Base-by-base conservation (phyloP, 2,797 vertebrate species). In the Champsocephalus esox region DNA sequence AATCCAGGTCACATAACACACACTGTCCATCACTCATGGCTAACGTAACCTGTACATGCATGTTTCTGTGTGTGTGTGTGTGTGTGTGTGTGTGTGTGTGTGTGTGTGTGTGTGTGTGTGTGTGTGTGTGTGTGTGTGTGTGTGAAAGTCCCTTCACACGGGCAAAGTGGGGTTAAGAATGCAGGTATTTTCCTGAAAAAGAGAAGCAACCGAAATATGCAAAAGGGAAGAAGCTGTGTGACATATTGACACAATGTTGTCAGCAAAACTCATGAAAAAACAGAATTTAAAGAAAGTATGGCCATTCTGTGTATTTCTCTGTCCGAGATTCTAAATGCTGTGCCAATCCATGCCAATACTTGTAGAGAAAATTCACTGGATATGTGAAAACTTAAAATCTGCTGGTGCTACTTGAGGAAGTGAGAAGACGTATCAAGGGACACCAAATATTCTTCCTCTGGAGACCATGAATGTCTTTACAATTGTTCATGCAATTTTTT, bases 1-100 rank as follows among this genome's bases (percentile, higher is more conserved):
- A 92, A 93, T 92, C 79, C 87, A 92, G 92, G 91, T 93, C 93
- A 93, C 63, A 41, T 70, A 75, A 86, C 77, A 69, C 77, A 71
- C 28, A 76, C 50, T 46, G 66, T 57, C 19, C 38, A 66, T 61
- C 78, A 78, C 49, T 88, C 80, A 54, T 67, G 11, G 1, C 80
- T 45, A 77, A 69, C 5, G 14, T 73, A 74, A 77, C 73, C 50
- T 61, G 50, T 41, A 9, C n/a, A 13, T 24, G 17, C 24, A 56
- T 52, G 51, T 66, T 4, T 8, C 1, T 44, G 13, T 55, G 4
- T 75, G 51, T 75, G 54, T 9, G 28, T 69, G 48, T 63, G 4
- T 9, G 1, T 44, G 13, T 55, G 34, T 28, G 16, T 44, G 50
- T 59, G 46, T 28, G 10, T 66, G 14, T 63, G 56, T 66, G 49